A percentile compares a stretch with the other conserved stretches of the same genome.
phyloP scores from a whole-genome alignment of 2,797 vertebrate species.

The Malurus leucopterus region DNA sequence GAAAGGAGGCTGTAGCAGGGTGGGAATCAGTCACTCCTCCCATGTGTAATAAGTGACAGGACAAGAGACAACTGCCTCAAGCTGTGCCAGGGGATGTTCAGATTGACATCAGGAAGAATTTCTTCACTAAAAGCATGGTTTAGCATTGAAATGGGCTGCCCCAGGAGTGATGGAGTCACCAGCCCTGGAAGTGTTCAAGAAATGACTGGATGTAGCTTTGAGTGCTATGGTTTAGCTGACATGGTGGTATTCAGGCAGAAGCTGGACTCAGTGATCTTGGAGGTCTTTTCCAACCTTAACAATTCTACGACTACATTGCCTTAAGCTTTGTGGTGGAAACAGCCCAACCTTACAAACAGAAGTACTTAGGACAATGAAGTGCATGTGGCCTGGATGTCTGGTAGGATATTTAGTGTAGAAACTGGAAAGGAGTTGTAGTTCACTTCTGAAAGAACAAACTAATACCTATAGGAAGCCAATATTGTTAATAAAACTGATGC shows the following conservation, averaged over 20 bases:
- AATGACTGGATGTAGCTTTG: neutral
- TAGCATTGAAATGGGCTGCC: neutral
- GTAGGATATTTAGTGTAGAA: neutral
- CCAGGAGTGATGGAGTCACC: neutral
- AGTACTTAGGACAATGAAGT: neutral
- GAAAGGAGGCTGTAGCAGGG: neutral
- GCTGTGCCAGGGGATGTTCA: neutral
- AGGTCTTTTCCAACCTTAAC: neutral
- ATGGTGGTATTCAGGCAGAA: neutral
- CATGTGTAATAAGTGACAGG: neutral
- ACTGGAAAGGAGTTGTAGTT: neutral
- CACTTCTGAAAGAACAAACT: neutral
- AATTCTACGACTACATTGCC: neutral
- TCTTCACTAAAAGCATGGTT: neutral
- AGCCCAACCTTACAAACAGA: neutral
- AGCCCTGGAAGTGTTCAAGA: neutral
- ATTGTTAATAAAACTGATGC: neutral
- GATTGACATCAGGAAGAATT: neutral
- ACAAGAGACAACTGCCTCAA: neutral
- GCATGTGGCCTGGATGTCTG: neutral
- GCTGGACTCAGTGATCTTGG: neutral
- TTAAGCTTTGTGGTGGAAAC: neutral
- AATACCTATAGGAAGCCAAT: neutral
- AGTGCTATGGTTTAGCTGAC: neutral
- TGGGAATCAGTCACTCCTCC: neutral